Conservation (phyloP, 1,140 invertebrate species). For the Tetragonula clypearis region DNA sequence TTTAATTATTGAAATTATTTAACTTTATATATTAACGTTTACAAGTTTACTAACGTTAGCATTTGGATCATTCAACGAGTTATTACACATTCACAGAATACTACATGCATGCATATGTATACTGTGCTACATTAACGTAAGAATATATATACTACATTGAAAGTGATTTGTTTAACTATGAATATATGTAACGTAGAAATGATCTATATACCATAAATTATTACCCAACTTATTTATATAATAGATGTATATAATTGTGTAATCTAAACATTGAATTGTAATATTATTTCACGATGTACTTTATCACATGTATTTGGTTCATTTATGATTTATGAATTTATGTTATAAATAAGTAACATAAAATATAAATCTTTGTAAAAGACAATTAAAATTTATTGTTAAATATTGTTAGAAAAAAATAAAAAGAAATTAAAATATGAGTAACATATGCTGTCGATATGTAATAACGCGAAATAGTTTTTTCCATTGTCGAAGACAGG, state of each 20-base stretch:
- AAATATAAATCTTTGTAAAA: neutral
- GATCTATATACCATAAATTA: neutral
- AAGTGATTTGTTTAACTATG: neutral
- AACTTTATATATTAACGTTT: too few species aligned
- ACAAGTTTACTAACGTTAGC: too few species aligned
- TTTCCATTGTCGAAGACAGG: neutral
- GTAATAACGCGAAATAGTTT: slow-evolving; percentile 23
- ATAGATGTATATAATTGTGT: neutral
- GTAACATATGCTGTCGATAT: neutral
- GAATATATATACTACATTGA: neutral
- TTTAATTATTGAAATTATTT: too few species aligned
- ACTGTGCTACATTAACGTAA: too few species aligned
- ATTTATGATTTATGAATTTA: neutral
- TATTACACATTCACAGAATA: neutral
- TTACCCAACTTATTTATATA: neutral
- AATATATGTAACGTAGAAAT: neutral
- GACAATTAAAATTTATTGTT: neutral
- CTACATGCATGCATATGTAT: too few species aligned
- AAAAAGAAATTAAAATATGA: slow-evolving; percentile 17
- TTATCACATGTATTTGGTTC: neutral
- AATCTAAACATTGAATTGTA: neutral
- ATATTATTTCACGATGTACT: neutral
- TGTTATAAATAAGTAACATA: slow-evolving; percentile 11
- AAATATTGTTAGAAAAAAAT: neutral
- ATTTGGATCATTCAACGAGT: too few species aligned